A percentile compares a stretch with the other conserved stretches of the same genome.
These are phyloP conservation scores for Spodoptera litura DNA, from an alignment of 1,140 invertebrate species.

Conservation along the genomic window DNA sequence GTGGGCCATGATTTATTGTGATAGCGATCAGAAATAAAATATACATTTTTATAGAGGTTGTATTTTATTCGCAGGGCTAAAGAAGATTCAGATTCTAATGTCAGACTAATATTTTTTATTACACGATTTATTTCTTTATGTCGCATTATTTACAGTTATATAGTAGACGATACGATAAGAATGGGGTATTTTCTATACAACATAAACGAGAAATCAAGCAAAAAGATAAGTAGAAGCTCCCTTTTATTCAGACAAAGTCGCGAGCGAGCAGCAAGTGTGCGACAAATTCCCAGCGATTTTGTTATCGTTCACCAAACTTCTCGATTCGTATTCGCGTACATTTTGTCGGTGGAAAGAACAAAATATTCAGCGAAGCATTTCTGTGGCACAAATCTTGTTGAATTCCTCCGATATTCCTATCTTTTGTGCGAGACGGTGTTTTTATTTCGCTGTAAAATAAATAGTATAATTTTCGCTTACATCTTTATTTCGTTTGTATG, in stretches of 20 bases:
- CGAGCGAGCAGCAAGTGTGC: conserved; percentile 8
- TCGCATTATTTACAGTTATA: too few species aligned
- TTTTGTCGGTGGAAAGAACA: conserved; percentile 25
- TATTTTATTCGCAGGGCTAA: too few species aligned
- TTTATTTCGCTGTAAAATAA: conserved; percentile 38
- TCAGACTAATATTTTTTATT: too few species aligned
- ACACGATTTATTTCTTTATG: too few species aligned
- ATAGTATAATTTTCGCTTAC: conserved; percentile 34
- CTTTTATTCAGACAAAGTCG: conserved; percentile 29
- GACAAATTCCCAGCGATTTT: conserved; percentile 36
- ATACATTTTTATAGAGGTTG: too few species aligned
- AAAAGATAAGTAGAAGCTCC: conserved; percentile 13
- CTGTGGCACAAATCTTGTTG: conserved; percentile 36
- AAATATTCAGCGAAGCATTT: conserved; percentile 32
- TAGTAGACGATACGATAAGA: too few species aligned
- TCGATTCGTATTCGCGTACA: conserved; percentile 34
- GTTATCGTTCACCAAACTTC: conserved; percentile 39
- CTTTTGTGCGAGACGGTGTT: conserved; percentile 24
- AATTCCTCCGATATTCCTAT: conserved; percentile 20
- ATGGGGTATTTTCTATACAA: background rate
- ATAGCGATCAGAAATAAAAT: too few species aligned
- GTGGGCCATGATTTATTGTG: too few species aligned
- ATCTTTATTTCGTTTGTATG: conserved; percentile 20
- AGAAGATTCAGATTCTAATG: too few species aligned
- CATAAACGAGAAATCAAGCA: conserved; percentile 1